These are phyloP conservation scores for Boloria selene DNA, from an alignment of 2,888 invertebrate species.

Conservation along the genomic window DNA sequence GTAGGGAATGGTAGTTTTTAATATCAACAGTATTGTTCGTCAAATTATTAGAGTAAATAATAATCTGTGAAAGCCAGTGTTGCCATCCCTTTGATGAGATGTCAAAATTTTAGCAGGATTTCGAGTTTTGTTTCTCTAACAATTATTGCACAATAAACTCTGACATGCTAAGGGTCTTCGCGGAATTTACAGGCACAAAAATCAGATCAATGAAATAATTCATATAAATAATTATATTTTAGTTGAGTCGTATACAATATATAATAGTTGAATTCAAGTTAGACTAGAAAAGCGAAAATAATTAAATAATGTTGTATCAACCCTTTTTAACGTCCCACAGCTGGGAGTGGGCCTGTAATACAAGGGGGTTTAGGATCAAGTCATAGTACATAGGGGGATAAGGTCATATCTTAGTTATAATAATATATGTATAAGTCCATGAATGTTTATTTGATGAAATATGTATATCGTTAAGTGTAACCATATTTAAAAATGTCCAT, in stretches of 20 bases:
- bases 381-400: too few species aligned
- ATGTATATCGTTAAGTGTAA: too few species aligned
- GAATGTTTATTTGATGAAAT: too few species aligned
- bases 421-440: too few species aligned
- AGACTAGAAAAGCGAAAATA: too few species aligned
- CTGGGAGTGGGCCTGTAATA: too few species aligned
- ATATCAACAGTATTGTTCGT: constrained; percentile 5
- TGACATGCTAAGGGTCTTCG: constrained; percentile 17
- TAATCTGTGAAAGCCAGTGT: constrained; percentile 22
- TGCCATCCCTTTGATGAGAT: constrained; percentile 27
- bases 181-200: constrained; percentile 23
- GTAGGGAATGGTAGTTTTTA: constrained; percentile 6
- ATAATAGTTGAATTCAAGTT: too few species aligned
- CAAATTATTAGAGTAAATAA: not conserved
- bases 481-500: too few species aligned
- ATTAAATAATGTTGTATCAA: too few species aligned
- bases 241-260: constrained; percentile 16
- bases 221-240: not conserved
- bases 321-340: too few species aligned
- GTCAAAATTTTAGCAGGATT: constrained; percentile 21
- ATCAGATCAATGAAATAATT: constrained; percentile 35
- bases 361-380: too few species aligned
- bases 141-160: constrained; percentile 8
- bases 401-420: too few species aligned
- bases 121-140: not conserved